A percentile compares a stretch with the other conserved stretches of the same genome.
Evolutionary conservation across 2,113 vertebrate species (phyloP).

Genomic region (Chamaea fasciata): DNA sequence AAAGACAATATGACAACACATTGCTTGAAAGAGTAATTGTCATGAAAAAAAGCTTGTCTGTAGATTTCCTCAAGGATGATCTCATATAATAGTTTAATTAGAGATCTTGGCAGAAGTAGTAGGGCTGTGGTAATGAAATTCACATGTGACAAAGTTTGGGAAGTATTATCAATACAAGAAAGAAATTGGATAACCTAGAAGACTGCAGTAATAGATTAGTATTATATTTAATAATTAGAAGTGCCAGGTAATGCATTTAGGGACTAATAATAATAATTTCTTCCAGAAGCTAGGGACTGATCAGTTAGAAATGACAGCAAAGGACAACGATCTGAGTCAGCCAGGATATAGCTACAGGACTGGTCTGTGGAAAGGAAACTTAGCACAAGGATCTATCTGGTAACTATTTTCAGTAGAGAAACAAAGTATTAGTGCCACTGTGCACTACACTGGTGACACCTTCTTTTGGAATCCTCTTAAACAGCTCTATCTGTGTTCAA

Average conservation of each 20-base stretch:
- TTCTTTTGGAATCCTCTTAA: neutral
- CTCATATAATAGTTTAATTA: neutral
- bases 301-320: neutral
- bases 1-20: neutral
- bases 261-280: neutral
- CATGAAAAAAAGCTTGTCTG: neutral
- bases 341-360: neutral
- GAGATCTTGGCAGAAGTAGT: slow-evolving; percentile 11
- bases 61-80: neutral
- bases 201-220: neutral
- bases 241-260: neutral
- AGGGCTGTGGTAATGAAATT: slow-evolving; percentile 9
- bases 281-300: neutral
- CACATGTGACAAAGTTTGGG: neutral
- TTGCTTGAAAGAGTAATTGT: neutral
- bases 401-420: neutral
- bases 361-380: neutral
- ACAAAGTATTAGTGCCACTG: neutral
- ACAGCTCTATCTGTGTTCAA: neutral
- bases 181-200: slow-evolving; percentile 13
- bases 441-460: neutral
- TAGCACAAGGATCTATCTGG: neutral
- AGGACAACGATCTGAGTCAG: neutral
- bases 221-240: slow-evolving; percentile 8
- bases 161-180: slow-evolving; percentile 1